Base-by-base conservation (phyloP, 2,797 vertebrate genomes). In the Cynodonichthys magdalenae region DNA sequence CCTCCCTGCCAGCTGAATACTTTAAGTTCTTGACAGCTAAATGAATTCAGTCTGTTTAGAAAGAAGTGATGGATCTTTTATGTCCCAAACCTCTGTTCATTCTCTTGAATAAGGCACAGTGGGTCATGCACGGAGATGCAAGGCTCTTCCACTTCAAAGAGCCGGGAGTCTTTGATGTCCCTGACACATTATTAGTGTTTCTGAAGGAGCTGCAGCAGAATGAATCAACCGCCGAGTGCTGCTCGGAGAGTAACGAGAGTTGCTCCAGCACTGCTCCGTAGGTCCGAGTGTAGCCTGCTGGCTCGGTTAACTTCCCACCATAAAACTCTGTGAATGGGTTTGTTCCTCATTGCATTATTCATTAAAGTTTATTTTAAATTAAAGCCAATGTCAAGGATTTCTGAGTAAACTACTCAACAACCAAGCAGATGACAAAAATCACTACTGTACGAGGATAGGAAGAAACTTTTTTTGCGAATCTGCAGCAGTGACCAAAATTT, bases 101-200 rank as follows among this genome's bases (percentile, higher is more conserved):
- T 77, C 77, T 74, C 54, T 36, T 63, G 76, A 87, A 83, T 71
- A 71, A 82, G 77, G 77, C 80, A 51, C 80, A 80, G 73, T 58
- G 78, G 90, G 89, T 90, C 88, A 86, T 80, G 72, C 74, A 47
- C 74, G 29, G 69, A 72, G 83, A 87, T 76, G 83, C 71, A 34
- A 74, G 69, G 70, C 87, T 79, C 86, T 75, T 73, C 74, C 77
- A 84, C 89, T 85, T 93, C 90, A 92, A 90, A 92, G 87, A 77
- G 83, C 84, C 5, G 55, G 17, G 15, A 87, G 80, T 44, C 89
- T 92, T 92, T 92, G 90, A 92, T 85, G 90, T 89, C 81, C 69
- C 81, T 72, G 83, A 84, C 82, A 83, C 83, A 77, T 88, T 89
- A 89, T 90, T 89, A 88, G 85, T 70, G 83, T 85, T 89, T 83